A percentile compares a stretch with the other conserved stretches of the same genome.
These are phyloP conservation scores for Folsomia manolachei DNA, from an alignment of 2,888 invertebrate genomes.

Conservation along the genomic window DNA sequence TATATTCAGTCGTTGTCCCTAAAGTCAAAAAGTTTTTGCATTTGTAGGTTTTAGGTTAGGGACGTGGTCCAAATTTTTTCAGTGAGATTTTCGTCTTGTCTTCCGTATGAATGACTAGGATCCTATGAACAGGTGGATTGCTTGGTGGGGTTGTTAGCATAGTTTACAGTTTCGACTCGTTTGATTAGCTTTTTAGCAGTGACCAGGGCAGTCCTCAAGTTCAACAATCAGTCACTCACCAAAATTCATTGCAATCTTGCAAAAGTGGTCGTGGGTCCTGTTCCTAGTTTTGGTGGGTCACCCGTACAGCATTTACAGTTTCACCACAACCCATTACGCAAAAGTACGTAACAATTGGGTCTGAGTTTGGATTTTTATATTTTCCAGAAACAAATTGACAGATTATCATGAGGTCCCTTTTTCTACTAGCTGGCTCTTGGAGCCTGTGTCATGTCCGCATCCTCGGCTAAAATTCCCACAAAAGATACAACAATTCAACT, in stretches of 20 bases:
- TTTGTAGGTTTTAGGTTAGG: constrained; percentile 46
- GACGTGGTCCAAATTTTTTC: constrained; percentile 39
- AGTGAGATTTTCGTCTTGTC: constrained; percentile 43
- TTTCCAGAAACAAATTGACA: background rate
- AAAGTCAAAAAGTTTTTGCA: constrained; percentile 34
- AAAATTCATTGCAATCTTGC: background rate
- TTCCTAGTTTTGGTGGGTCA: too few relatives aligned
- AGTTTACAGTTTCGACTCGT: constrained; percentile 13
- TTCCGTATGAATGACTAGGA: constrained; percentile 29
- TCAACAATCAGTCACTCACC: constrained; percentile 3
- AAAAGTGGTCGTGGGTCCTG: background rate
- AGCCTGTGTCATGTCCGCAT: constrained; percentile 23
- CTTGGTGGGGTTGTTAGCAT: background rate
- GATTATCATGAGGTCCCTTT: constrained; percentile 17
- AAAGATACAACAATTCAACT: background rate
- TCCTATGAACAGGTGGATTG: too few relatives aligned
- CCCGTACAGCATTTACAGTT: background rate
- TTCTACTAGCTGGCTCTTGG: constrained; percentile 13
- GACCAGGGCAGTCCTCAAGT: background rate
- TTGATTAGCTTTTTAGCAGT: background rate
- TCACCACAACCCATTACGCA: background rate
- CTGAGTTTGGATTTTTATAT: background rate
- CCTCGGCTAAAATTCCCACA: constrained; percentile 15
- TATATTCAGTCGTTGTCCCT: background rate
- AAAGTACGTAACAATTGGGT: too few relatives aligned